phyloP scores from a whole-genome alignment of 2,888 invertebrate genomes.

The Malthinus seriepunctatus region DNA sequence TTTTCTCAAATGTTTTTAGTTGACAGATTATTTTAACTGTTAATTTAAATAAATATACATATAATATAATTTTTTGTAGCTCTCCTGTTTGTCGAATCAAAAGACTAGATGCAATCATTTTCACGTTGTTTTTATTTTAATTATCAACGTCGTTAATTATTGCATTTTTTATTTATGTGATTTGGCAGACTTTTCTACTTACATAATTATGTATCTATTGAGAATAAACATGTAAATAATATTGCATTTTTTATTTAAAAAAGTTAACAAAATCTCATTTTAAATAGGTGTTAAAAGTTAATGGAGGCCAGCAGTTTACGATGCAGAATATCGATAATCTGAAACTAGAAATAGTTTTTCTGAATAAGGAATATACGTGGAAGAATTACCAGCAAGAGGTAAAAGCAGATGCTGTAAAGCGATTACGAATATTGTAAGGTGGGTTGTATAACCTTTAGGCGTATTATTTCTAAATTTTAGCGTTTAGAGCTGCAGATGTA shows the following conservation, averaged over 20 bases:
- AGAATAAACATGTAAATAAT: slow-evolving; percentile 51
- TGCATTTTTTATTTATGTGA: slow-evolving; percentile 47
- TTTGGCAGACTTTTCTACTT: slow-evolving; percentile 47
- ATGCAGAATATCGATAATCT: no score
- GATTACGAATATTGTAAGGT: no score
- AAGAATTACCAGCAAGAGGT: no score
- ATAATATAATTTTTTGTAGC: slow-evolving; percentile 41
- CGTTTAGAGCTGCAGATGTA: no score
- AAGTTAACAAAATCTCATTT: no score
- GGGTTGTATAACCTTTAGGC: no score
- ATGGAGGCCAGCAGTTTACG: no score
- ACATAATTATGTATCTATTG: slow-evolving; percentile 49
- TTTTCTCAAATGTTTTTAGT: slow-evolving; percentile 35
- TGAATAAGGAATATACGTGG: no score
- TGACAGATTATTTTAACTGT: slow-evolving; percentile 33
- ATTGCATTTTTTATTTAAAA: not conserved
- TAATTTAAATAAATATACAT: slow-evolving; percentile 36
- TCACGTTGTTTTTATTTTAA: slow-evolving; percentile 28
- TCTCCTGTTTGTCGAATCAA: slow-evolving; percentile 45
- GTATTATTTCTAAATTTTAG: no score
- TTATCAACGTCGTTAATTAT: slow-evolving; percentile 33
- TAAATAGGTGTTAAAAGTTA: no score
- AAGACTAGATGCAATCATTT: slow-evolving; percentile 44
- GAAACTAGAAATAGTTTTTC: no score
- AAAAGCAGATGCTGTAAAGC: no score